Conservation (phyloP, 2,888 invertebrate genomes). For the Caenorhabditis sulstoni region DNA sequence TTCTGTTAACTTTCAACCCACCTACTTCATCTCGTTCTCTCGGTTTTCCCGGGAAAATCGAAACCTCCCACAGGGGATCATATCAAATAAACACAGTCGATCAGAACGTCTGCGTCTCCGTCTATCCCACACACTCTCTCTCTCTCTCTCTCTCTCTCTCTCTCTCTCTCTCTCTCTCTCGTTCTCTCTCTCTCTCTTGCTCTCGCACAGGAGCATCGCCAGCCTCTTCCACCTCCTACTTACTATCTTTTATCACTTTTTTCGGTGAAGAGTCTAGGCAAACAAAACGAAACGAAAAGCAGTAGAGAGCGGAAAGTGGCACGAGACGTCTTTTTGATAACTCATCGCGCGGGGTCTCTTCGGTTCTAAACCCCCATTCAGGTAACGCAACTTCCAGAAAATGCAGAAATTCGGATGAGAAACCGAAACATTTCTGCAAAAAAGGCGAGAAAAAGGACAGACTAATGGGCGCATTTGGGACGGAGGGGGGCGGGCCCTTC, state of each 20-base stretch:
- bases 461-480: slow-evolving; percentile 22
- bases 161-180: not conserved
- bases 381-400: no score
- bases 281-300: slow-evolving; percentile 10
- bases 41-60: no score
- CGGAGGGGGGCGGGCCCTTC: not conserved
- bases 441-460: slow-evolving; percentile 2
- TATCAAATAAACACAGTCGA: slow-evolving; percentile 30
- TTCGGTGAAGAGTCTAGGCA: slow-evolving; percentile 49
- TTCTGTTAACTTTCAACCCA: no score
- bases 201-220: no score
- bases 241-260: slow-evolving; percentile 48
- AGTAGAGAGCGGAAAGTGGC: no score
- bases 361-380: no score
- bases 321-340: slow-evolving; percentile 18
- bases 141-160: not conserved
- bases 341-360: not conserved
- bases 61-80: not conserved
- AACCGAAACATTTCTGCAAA: slow-evolving; percentile 9
- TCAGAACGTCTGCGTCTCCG: slow-evolving; percentile 7
- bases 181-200: not conserved
- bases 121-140: slow-evolving; percentile 14
- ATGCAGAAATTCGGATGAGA: no score
- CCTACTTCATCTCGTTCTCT: no score
- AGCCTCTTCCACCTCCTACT: no score